Evolutionary conservation across 2,113 vertebrate genomes (phyloP), one percentile per base, ranked within the genome.

Genomic region (Cryptomyrus ogoouensis): DNA sequence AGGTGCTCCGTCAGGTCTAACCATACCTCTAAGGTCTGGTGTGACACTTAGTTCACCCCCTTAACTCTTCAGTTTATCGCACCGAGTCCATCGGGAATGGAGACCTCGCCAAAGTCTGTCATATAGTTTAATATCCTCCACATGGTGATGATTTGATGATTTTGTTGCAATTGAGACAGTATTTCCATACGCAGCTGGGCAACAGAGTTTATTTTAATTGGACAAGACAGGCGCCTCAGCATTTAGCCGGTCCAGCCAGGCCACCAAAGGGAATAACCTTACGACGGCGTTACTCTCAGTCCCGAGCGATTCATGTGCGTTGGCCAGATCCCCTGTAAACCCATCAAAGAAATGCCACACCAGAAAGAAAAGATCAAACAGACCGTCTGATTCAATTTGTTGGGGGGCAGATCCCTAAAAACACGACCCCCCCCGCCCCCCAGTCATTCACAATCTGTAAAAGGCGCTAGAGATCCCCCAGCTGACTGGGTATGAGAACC

Each of bases 91-190:
- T 42, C 1, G 15, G 74, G 74, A 80, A 42, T 39, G 74, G 74
- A 80, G 74, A 42, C 74, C 74, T 42, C 13, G 74, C 74, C 74
- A 70, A 70, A 70, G n/a, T 70, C 74, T 80, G 74, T 80, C 35
- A 42, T 70, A 70, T 70, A 70, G 62, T 70, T 70, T 80, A 80
- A 80, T 42, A 42, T 80, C 74, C 74, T 80, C 74, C 74, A 42
- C 31, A 42, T 42, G 74, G 74, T 80, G 74, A 80, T 80, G 74
- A 80, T 80, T 80, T 42, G 74, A 80, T 80, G 74, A 80, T 80
- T 80, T 80, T 35, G 74, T 80, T 80, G 35, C 74, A 80, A 80
- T 42, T 80, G 74, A 80, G 31, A 42, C 74, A 80, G 17, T 80
- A 80, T 80, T 39, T 35, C 74, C 85, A 87, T 53, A 53, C 49